Evolutionary conservation across 2,113 vertebrate species (phyloP), one percentile per base, ranked within the genome.

Genomic region (Nesoenas mayeri): DNA sequence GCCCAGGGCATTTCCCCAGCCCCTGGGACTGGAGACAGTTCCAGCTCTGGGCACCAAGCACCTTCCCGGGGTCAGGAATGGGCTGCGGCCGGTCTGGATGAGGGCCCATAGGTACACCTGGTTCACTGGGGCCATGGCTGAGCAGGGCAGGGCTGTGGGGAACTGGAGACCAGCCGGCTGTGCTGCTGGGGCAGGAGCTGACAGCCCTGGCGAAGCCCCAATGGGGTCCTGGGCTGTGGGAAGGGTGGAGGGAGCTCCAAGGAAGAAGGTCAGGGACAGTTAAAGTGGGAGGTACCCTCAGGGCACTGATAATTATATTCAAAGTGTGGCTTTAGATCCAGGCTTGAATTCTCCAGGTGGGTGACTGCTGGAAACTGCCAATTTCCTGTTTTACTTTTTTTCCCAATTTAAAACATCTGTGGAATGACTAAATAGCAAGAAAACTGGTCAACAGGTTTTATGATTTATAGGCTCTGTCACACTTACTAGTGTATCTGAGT

Each of bases 1-100:
- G 6, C 42, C 42, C 42, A 44, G 42, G 42, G 42, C 42, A 42
- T 42, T 6, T 42, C 42, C 42, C 42, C 42, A 42, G 42, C 42
- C 42, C 42, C 42, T 16, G 42, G 42, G 42, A 44, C 16, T 44
- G 42, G 42, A 44, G 42, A 16, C 16, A 44, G 42, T 16, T 16
- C 42, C 42, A 44, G 42, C 42, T 44, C 15, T 44, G 42, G 6
- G 42, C 7, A 44, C 42, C 42, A 44, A 44, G 15, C 42, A 44
- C 42, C 42, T 65, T 21, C 34, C 19, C 40, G 32, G 16, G 21
- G 34, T 32, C 32, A 66, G 22, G 3, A 36, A 17, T 1, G 1
- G 48, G 31, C 26, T 44, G 18, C 60, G 50, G 11, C 7, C 6
- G 12, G 15, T 11, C 8, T 6, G 4, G 44, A 38, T 0, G 2